Evolutionary conservation across 1,140 invertebrate genomes (phyloP), one percentile per base, ranked within the genome.

Genomic region (Drosophila baimaii): DNA sequence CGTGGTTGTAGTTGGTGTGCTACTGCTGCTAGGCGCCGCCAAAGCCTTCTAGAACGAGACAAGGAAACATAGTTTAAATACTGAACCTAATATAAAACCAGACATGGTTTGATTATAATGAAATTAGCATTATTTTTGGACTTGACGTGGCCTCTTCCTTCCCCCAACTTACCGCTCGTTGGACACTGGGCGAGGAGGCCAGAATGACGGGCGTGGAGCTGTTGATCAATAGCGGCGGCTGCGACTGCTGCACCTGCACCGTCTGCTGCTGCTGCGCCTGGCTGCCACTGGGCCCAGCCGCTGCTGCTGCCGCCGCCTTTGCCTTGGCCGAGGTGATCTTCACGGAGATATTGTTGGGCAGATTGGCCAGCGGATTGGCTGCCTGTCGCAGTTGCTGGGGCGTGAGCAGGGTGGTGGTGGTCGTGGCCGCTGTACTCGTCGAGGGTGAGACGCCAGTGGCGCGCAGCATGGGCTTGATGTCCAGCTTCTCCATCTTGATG

Each of bases 401-500:
- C 1, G 85, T 90, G 8, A 91, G 74, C 44, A 91, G 71, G 5
- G 81, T 84, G 3, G 90, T 81, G 5, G 81, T 84, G 3, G 90
- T 81, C 2, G 79, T 70, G 3, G 85, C 81, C 10, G 39, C 81
- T 0, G 66, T 49, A 61, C 66, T 62, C 5, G 73, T 72, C 19
- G 49, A 65, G 17, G 65, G 46, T 2, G 69, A 39, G 9, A 76
- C 51, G 21, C 61, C 65, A 27, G 83, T 57, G 29, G 64, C 54
- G 37, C 81, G 71, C 29, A 85, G 37, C 44, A 90, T 73, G 2
- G 90, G 90, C 23, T 91, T 91, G 17, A 91, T 90, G 39, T 91
- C 90, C 62, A 91, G 29, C 56, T 91, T 91, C 52, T 91, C 90
- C 86, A 91, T 90, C 76, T 91, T 91, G 5, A 91, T 90, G 8